These are phyloP conservation scores for Brachionus rubens DNA, from an alignment of 1,140 invertebrate species.

Conservation along the genomic window DNA sequence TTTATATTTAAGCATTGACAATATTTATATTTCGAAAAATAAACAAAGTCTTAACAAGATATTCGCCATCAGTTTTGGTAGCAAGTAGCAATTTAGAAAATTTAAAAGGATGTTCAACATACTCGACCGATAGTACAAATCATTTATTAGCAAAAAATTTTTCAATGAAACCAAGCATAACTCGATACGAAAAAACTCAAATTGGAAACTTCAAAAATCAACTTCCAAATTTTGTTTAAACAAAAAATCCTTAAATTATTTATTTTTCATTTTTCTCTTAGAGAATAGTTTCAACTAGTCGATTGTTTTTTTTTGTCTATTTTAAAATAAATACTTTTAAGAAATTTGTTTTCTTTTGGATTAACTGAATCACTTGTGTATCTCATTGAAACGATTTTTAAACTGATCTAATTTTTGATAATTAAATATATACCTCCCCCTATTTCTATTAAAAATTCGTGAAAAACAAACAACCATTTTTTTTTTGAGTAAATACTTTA, in stretches of 20 bases:
- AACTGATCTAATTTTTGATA: constrained; percentile 14
- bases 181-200: not conserved
- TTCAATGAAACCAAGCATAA: not conserved
- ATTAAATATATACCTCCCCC: not conserved
- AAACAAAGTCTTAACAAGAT: not conserved
- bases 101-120: constrained; percentile 2
- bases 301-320: not conserved
- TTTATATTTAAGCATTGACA: not conserved
- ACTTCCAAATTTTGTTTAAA: constrained; percentile 4
- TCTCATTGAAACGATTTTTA: not conserved
- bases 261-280: not conserved
- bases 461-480: no score
- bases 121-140: constrained; percentile 28
- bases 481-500: constrained; percentile 6
- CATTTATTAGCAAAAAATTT: constrained; percentile 26
- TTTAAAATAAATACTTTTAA: not conserved
- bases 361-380: not conserved
- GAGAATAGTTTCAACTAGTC: constrained; percentile 15
- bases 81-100: not conserved
- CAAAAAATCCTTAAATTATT: no score
- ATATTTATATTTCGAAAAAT: constrained; percentile 9
- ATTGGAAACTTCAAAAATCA: not conserved
- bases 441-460: no score
- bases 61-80: not conserved
- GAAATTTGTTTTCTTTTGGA: not conserved